Conservation (phyloP, 2,888 invertebrate species). For the Cecidostiba fungosa region DNA sequence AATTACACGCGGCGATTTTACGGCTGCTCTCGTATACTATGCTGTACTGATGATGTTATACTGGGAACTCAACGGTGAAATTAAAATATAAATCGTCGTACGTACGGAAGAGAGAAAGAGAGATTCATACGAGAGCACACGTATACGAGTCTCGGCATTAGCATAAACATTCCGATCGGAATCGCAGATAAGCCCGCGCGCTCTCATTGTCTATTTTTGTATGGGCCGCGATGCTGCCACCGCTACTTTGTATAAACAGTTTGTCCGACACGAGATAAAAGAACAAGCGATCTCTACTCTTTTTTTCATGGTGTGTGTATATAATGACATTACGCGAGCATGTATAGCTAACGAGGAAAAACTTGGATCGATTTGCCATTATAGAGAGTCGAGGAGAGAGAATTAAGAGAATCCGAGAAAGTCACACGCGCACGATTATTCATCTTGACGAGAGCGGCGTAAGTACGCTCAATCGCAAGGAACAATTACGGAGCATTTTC, state of each 20-base stretch:
- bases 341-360: not conserved
- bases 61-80: not conserved
- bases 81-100: not conserved
- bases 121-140: not conserved
- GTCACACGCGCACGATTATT: not conserved
- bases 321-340: not conserved
- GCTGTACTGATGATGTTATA: no score
- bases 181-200: constrained; percentile 25
- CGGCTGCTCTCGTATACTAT: not conserved
- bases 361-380: not conserved
- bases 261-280: constrained; percentile 32
- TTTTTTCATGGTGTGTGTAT: no score
- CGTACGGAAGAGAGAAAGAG: not conserved
- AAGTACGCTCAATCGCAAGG: not conserved
- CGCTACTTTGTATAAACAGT: constrained; percentile 23
- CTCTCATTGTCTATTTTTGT: constrained; percentile 34
- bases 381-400: not conserved
- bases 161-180: constrained; percentile 28
- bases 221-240: not conserved
- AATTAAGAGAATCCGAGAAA: not conserved
- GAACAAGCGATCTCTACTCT: not conserved
- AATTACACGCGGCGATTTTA: not conserved
- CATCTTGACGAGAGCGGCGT: not conserved
- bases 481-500: constrained; percentile 44
- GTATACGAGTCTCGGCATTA: not conserved